A percentile compares a stretch with the other conserved stretches of the same genome.
Conservation (phyloP, 2,797 vertebrate species). For the Holocentrus rufus region DNA sequence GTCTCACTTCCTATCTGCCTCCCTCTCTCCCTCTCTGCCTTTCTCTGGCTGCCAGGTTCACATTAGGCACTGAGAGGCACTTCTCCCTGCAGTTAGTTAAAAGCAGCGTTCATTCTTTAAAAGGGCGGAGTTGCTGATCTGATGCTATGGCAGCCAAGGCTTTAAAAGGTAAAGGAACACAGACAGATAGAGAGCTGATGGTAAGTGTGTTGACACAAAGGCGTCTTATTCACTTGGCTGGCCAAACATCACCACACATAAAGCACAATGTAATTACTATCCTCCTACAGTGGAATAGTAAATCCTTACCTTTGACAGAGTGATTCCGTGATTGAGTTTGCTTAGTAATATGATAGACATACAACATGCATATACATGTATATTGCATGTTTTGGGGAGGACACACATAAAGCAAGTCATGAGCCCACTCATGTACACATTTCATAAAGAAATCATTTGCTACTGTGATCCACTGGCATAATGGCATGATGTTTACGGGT, state of each 20-base stretch:
- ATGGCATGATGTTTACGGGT: conserved; percentile 14
- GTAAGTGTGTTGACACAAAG: conserved; percentile 17
- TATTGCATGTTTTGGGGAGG: conserved; percentile 62
- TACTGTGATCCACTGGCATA: conserved; percentile 16
- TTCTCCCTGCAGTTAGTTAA: conserved; percentile 72
- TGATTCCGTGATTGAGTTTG: conserved; percentile 47
- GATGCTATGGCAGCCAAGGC: conserved; percentile 55
- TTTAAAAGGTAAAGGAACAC: conserved; percentile 48
- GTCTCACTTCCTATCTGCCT: conserved; percentile 62
- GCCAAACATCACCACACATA: conserved; percentile 2
- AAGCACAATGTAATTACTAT: conserved; percentile 16
- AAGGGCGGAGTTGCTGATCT: conserved; percentile 68
- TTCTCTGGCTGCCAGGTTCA: conserved; percentile 65
- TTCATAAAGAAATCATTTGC: conserved; percentile 12
- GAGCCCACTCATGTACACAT: conserved; percentile 46
- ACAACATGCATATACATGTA: conserved; percentile 65
- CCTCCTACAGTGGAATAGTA: not conserved
- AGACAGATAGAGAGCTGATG: conserved; percentile 42
- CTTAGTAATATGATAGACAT: conserved; percentile 46
- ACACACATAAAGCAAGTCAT: conserved; percentile 48
- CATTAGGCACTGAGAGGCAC: conserved; percentile 64
- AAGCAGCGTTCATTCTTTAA: conserved; percentile 65
- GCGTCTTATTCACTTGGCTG: conserved; percentile 25
- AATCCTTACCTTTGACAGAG: conserved; percentile 64
- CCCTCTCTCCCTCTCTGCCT: conserved; percentile 24